Evolutionary conservation across 2,797 vertebrate genomes (phyloP), one percentile per base, ranked within the genome.

Genomic region (Sebastes paucispinis): DNA sequence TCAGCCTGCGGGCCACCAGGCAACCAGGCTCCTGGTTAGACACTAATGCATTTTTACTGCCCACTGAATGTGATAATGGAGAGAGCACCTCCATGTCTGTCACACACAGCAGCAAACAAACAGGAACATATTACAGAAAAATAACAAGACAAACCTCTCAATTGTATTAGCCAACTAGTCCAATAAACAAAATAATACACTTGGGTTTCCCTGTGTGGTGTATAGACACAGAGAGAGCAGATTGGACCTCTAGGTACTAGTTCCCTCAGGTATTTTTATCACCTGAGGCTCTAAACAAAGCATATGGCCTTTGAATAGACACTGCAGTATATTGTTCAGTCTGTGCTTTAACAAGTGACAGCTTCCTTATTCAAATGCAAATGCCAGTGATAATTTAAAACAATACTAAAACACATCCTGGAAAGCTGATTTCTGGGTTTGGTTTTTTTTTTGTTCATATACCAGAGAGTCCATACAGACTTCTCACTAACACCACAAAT

Each of bases 1-100:
- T 81, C 27, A 75, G 78, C 73, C 74, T 79, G 84, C 58, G 71
- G 59, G 60, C 83, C 83, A 87, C 83, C 69, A 47, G 57, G 20
- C 64, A n/a, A 60, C 22, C 62, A 12, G 65, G 60, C 70, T 86
- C 63, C 69, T 72, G 77, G 67, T 82, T 72, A 66, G 69, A 80
- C 34, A 75, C 54, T 62, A 69, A 87, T 77, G 77, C 69, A 80
- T 81, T 52, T 69, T 67, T 43, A 83, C 78, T 78, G 74, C 31
- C 36, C 52, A 79, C 16, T 68, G 52, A 59, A 73, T 34, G 54
- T 66, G 58, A 60, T 59, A 62, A 43, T 63, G 80, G 27, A 69
- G 60, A 81, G 67, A 82, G 66, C 77, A 36, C 62, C 64, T 73
- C 13, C 58, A 77, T 34, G 47, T 83, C 71, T 63, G 69, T 55